A percentile compares a stretch with the other conserved stretches of the same genome.
phyloP scores from a whole-genome alignment of 2,888 invertebrate species.

The Scrobipalpa costella region DNA sequence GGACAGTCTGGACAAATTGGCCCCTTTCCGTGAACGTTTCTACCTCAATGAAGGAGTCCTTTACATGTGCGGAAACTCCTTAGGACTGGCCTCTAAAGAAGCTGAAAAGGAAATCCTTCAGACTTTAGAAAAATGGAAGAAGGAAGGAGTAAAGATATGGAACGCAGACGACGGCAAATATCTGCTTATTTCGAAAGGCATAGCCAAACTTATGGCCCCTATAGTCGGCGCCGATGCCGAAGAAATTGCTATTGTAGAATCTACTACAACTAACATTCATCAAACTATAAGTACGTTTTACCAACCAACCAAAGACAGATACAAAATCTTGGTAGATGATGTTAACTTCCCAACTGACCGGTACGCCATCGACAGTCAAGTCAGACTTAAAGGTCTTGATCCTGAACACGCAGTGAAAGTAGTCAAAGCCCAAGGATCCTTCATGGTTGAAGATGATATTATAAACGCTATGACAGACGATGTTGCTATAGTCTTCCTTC shows the following conservation, averaged over 20 bases:
- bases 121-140: slow-evolving; percentile 59
- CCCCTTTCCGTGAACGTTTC: slow-evolving; percentile 59
- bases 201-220: slow-evolving; percentile 61
- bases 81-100: slow-evolving; percentile 66
- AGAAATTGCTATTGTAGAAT: slow-evolving; percentile 55
- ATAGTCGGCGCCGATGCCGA: slow-evolving; percentile 59
- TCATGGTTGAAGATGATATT: slow-evolving; percentile 59
- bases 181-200: slow-evolving; percentile 51
- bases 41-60: slow-evolving; percentile 54
- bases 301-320: slow-evolving; percentile 55
- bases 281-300: slow-evolving; percentile 67
- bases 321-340: slow-evolving; percentile 67
- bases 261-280: slow-evolving; percentile 63
- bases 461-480: slow-evolving; percentile 66
- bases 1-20: slow-evolving; percentile 62
- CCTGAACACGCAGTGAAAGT: slow-evolving; percentile 64
- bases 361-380: slow-evolving; percentile 68
- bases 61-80: slow-evolving; percentile 68
- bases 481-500: slow-evolving; percentile 57
- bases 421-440: slow-evolving; percentile 49
- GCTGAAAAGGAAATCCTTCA: slow-evolving; percentile 52
- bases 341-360: slow-evolving; percentile 69
- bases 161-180: slow-evolving; percentile 57
- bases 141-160: slow-evolving; percentile 64
- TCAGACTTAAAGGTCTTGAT: slow-evolving; percentile 59